Evolutionary conservation across 1,140 invertebrate genomes (phyloP).

Genomic region (Procambarus virginalis): DNA sequence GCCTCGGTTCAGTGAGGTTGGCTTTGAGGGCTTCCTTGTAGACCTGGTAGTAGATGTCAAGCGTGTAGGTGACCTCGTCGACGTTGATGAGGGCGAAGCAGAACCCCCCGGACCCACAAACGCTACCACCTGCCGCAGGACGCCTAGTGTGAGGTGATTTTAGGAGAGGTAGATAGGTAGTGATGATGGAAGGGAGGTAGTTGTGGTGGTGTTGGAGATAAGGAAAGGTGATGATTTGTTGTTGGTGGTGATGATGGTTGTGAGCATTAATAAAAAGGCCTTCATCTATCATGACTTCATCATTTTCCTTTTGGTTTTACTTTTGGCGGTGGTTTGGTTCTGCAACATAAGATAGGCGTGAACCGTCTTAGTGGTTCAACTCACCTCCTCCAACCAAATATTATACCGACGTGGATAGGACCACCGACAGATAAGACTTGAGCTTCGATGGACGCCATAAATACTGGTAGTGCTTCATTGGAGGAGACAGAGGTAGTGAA

Average conservation of each 20-base stretch:
- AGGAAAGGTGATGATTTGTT: not conserved
- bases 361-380: no score
- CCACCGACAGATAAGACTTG: no score
- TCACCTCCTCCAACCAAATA: no score
- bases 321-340: no score
- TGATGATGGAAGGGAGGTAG: not conserved
- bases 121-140: conserved; percentile 22
- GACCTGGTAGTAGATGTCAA: conserved; percentile 13
- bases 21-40: not conserved
- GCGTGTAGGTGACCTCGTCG: not conserved
- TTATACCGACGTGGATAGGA: no score
- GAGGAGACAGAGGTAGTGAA: no score
- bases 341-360: no score
- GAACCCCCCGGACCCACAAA: conserved; percentile 49
- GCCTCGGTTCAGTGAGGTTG: conserved; percentile 40
- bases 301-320: no score
- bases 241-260: not conserved
- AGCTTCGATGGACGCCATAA: no score
- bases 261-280: not conserved
- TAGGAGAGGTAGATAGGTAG: no score
- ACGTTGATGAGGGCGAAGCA: conserved; percentile 67
- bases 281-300: no score
- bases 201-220: not conserved
- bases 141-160: not conserved
- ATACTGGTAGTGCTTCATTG: no score